Conservation (phyloP, 2,113 vertebrate genomes). For the Paraplagusia blochii region DNA sequence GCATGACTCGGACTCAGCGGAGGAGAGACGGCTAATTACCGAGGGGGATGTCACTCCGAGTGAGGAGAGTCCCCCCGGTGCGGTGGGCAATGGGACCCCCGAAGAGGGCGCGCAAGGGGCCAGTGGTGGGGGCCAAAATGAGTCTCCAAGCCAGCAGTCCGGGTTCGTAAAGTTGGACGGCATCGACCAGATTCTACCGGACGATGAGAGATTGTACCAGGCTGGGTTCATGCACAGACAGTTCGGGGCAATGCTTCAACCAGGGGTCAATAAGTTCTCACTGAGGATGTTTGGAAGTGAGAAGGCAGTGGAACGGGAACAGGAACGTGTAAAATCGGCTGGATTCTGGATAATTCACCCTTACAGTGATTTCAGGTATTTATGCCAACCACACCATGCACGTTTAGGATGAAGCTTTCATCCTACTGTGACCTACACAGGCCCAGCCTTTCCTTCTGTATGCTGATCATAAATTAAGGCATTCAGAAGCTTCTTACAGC, state of each 20-base stretch:
- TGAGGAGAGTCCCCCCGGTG: slow-evolving; percentile 83
- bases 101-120: slow-evolving; percentile 72
- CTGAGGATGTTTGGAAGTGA: slow-evolving; percentile 99
- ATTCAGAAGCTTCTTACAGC: neutral
- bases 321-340: slow-evolving; percentile 96
- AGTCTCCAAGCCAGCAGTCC: slow-evolving; percentile 74
- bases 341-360: slow-evolving; percentile 99
- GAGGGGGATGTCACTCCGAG: slow-evolving; percentile 84
- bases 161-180: slow-evolving; percentile 88
- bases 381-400: slow-evolving; percentile 3
- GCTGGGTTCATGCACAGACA: slow-evolving; percentile 96
- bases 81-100: slow-evolving; percentile 77
- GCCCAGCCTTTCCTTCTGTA: slow-evolving; percentile 30
- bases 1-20: slow-evolving; percentile 86
- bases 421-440: slow-evolving; percentile 6
- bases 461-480: no score
- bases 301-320: slow-evolving; percentile 97
- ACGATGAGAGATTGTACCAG: slow-evolving; percentile 90
- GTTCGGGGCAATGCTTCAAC: slow-evolving; percentile 96
- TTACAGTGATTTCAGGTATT: slow-evolving; percentile 99
- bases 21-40: slow-evolving; percentile 89
- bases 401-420: slow-evolving; percentile 12
- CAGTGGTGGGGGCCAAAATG: slow-evolving; percentile 59
- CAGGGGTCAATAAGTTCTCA: slow-evolving; percentile 99
- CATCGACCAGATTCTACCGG: slow-evolving; percentile 89